Base-by-base conservation (phyloP, 1,140 invertebrate genomes). In the Harpegnathos saltator region DNA sequence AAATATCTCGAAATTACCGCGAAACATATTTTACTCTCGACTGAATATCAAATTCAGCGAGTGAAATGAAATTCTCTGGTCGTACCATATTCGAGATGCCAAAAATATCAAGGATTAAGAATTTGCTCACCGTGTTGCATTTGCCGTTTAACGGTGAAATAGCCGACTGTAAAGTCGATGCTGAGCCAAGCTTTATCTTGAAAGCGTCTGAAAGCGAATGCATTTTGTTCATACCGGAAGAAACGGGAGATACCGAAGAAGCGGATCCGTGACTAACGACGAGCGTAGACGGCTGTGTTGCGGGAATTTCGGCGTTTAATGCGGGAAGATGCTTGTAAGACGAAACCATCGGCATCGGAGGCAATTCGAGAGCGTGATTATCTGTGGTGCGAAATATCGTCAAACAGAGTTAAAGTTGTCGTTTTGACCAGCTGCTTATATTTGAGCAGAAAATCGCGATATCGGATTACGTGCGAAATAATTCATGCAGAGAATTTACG, bases 331-430 rank as follows among this genome's bases (percentile, higher is more conserved):
- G 88, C 33, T 88, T 78, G 75, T 86, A 85, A n/a, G 84, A 66
- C 26, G 83, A 83, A 52, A 68, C 24, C 52, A 81, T 73, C 63
- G 75, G 90, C 61, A 92, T 73, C 17, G 91, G 91, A 2, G 87
- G 87, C 52, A 91, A 90, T 26, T 86, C 90, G 15, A 90, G 81
- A n/a, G 84, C 89, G 19, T 91, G 90, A 73, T 91, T 91, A 29
- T 89, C 92, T 93, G 69, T 59, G 78, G 52, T 52, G 17, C 11
- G 1, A 65, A 78, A 56, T 17, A 65, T 75, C 22, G 50, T 74
- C 15, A n/a, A n/a, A n/a, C n/a, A n/a, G n/a, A n/a, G n/a, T 22
- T 66, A 65, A 38, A 33, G 15, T n/a, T 22, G 38, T 17, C 29
- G 15, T 33, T 66, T 65, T 44, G 22, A 77, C 26, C 52, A 66